Evolutionary conservation across 2,888 invertebrate genomes (phyloP).

Genomic region (Dinocampus coccinellae): DNA sequence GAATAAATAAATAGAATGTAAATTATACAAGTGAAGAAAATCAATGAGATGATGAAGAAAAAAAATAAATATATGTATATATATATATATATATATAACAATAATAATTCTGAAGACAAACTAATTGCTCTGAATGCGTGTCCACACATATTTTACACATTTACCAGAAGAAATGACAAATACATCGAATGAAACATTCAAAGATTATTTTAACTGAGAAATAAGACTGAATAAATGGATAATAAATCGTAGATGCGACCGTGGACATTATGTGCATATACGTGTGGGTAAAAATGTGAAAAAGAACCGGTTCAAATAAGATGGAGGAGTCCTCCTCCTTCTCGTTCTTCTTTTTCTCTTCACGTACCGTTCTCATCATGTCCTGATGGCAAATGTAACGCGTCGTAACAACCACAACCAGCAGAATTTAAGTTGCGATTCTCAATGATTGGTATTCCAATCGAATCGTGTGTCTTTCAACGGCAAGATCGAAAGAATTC

Average conservation of each 20-base stretch:
- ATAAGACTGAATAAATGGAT: slow-evolving; percentile 5
- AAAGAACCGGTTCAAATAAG: slow-evolving; percentile 43
- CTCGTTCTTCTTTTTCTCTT: too few species aligned
- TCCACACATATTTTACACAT: not conserved
- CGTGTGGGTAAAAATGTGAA: slow-evolving; percentile 6
- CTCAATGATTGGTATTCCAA: slow-evolving; percentile 51
- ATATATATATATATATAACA: too few species aligned
- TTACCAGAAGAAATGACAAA: not conserved
- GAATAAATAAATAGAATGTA: not conserved
- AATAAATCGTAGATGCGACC: slow-evolving; percentile 11
- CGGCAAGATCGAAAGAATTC: slow-evolving; percentile 48
- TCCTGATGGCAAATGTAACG: not conserved
- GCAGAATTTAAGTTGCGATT: slow-evolving; percentile 38
- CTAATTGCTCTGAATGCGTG: not conserved
- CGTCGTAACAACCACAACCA: not conserved
- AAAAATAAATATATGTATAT: too few species aligned
- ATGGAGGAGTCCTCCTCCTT: slow-evolving; percentile 37
- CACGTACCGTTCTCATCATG: slow-evolving; percentile 13
- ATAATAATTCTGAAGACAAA: not conserved
- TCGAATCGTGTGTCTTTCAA: slow-evolving; percentile 46
- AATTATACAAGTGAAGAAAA: not conserved
- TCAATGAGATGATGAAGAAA: too few species aligned
- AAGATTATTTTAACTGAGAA: not conserved
- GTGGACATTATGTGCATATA: not conserved
- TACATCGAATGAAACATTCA: not conserved